These are phyloP conservation scores for Rhinogobio ventralis DNA, from an alignment of 2,797 vertebrate genomes.

Conservation along the genomic window DNA sequence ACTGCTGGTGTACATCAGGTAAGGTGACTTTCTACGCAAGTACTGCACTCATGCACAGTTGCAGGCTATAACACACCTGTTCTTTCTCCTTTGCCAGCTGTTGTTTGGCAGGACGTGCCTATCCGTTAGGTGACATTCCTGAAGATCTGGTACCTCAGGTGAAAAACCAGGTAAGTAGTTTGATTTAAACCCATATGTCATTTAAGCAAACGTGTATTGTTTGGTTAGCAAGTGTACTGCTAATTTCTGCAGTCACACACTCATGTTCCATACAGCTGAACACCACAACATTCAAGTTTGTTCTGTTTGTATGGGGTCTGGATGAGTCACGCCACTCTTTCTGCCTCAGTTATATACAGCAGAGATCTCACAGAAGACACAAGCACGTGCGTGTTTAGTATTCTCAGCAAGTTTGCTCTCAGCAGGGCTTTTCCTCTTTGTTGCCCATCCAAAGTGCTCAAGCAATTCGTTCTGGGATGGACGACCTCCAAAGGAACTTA, in stretches of 20 bases:
- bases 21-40: conserved; percentile 44
- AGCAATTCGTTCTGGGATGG: conserved; percentile 31
- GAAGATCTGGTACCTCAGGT: conserved; percentile 94
- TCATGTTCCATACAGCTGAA: neutral
- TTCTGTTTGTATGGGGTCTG: neutral
- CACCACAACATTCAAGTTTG: neutral
- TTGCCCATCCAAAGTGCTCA: conserved; percentile 24
- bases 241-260: neutral
- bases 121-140: conserved; percentile 93
- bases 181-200: conserved; percentile 1
- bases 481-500: conserved; percentile 25
- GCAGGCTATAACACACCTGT: neutral
- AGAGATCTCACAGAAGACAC: neutral
- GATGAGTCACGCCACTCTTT: neutral
- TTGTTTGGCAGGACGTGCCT: conserved; percentile 93
- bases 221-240: neutral
- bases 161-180: conserved; percentile 89
- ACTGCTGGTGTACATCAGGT: conserved; percentile 97
- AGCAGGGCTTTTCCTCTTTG: conserved; percentile 32
- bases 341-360: neutral
- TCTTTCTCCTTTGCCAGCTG: conserved; percentile 80
- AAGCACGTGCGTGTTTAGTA: conserved; percentile 29
- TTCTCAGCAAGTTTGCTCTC: conserved; percentile 35
- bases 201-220: conserved; percentile 28
- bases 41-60: conserved; percentile 1